These are phyloP conservation scores for Podarcis lilfordi DNA, from an alignment of 2,797 vertebrate genomes.

Conservation along the genomic window DNA sequence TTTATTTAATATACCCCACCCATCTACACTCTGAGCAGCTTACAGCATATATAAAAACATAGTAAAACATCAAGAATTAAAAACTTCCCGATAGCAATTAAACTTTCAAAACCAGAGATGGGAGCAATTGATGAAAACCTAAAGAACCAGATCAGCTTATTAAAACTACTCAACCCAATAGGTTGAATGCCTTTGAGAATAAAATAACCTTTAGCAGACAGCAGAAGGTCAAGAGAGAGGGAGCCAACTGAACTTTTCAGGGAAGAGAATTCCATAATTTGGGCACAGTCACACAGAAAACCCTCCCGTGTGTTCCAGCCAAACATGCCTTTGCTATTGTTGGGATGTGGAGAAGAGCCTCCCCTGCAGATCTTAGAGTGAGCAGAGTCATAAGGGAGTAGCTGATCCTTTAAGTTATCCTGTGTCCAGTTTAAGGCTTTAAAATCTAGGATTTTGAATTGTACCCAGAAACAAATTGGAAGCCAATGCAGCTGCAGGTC, in stretches of 20 bases:
- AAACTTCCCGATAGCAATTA: not conserved
- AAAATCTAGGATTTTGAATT: not conserved
- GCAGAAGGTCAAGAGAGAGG: not conserved
- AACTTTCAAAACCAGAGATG: not conserved
- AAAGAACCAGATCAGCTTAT: not conserved
- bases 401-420: not conserved
- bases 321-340: not conserved
- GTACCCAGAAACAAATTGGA: too few relatives aligned
- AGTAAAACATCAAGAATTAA: too few relatives aligned
- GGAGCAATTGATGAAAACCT: not conserved
- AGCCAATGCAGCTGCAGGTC: not conserved
- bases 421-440: not conserved
- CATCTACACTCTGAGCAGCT: too few relatives aligned
- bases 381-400: not conserved
- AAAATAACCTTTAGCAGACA: not conserved
- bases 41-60: too few relatives aligned
- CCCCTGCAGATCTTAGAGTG: not conserved
- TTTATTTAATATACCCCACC: too few relatives aligned
- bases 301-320: not conserved
- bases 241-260: not conserved
- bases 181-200: not conserved
- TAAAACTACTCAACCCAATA: not conserved
- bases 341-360: not conserved
- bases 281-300: not conserved
- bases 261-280: not conserved